phyloP scores from a whole-genome alignment of 2,113 vertebrate genomes.

The Salvator merianae region DNA sequence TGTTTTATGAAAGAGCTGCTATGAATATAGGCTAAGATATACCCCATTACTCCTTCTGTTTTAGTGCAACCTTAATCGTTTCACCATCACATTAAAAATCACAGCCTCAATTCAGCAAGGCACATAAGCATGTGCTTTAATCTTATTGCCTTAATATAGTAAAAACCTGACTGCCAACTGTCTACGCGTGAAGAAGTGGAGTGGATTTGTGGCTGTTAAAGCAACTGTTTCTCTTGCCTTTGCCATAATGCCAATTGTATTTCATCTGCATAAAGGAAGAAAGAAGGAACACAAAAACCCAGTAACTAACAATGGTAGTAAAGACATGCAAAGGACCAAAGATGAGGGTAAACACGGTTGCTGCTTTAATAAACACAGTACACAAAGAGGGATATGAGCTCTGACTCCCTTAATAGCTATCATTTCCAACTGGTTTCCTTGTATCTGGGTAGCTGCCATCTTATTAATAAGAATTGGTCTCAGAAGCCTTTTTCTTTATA shows the following conservation, averaged over 20 bases:
- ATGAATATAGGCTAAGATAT: not conserved
- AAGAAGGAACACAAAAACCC: not conserved
- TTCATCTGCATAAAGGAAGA: not conserved
- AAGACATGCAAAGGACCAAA: not conserved
- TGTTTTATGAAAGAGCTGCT: not conserved
- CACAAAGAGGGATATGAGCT: not conserved
- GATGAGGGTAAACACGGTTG: not conserved
- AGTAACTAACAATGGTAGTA: not conserved
- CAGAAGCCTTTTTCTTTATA: not conserved
- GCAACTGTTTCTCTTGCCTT: not conserved
- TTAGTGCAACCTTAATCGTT: constrained; percentile 13
- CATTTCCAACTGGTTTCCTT: not conserved
- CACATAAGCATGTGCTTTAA: constrained; percentile 10
- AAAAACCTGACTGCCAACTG: constrained; percentile 17
- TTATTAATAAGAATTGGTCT: constrained; percentile 2
- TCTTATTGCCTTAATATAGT: constrained; percentile 24
- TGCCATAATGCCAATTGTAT: not conserved
- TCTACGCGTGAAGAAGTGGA: constrained; percentile 17
- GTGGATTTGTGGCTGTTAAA: not conserved
- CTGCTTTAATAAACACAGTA: not conserved
- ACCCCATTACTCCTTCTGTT: not conserved
- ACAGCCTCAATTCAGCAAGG: constrained; percentile 1
- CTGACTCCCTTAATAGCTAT: not conserved
- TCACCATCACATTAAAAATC: constrained; percentile 13
- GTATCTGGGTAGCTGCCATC: not conserved